Evolutionary conservation across 2,888 invertebrate genomes (phyloP).

Genomic region (Atherix ibis): DNA sequence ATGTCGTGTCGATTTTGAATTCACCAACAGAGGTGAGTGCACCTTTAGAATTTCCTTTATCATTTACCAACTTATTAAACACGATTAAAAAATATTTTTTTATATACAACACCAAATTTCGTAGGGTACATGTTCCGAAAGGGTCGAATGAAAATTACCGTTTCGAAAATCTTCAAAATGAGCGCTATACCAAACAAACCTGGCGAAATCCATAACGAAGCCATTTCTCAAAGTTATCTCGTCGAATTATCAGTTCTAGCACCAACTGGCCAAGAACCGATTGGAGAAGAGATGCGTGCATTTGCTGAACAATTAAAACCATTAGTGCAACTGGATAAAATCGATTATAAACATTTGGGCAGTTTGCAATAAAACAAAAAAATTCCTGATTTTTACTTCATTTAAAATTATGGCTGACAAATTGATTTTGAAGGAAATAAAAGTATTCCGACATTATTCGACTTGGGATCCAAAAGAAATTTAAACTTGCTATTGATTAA

Average conservation of each 20-base stretch:
- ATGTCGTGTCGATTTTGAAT: constrained; percentile 83
- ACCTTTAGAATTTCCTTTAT: too few species aligned
- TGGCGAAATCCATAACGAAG: constrained; percentile 51
- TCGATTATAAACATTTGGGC: constrained; percentile 71
- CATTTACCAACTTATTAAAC: too few species aligned
- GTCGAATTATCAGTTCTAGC: constrained; percentile 83
- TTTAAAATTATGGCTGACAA: too few species aligned
- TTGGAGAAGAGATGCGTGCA: constrained; percentile 88
- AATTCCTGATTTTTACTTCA: too few species aligned
- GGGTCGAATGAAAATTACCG: constrained; percentile 92
- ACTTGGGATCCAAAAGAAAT: too few species aligned
- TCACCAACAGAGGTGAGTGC: constrained; percentile 60
- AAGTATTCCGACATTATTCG: too few species aligned
- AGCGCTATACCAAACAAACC: constrained; percentile 55
- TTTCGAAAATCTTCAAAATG: constrained; percentile 85
- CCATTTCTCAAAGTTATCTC: constrained; percentile 80
- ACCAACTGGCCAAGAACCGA: constrained; percentile 82
- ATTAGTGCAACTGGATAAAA: constrained; percentile 79
- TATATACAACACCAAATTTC: too few species aligned
- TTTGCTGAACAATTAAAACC: constrained; percentile 91
- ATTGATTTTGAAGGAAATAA: too few species aligned
- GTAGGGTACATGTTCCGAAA: constrained; percentile 82
- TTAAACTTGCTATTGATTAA: too few species aligned
- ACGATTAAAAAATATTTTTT: too few species aligned
- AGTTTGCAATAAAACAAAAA: too few species aligned